Percentiles rank a stretch among this genome's conserved stretches.
Conservation (phyloP, 1,140 invertebrate species). For the Drosophila tropicalis region DNA sequence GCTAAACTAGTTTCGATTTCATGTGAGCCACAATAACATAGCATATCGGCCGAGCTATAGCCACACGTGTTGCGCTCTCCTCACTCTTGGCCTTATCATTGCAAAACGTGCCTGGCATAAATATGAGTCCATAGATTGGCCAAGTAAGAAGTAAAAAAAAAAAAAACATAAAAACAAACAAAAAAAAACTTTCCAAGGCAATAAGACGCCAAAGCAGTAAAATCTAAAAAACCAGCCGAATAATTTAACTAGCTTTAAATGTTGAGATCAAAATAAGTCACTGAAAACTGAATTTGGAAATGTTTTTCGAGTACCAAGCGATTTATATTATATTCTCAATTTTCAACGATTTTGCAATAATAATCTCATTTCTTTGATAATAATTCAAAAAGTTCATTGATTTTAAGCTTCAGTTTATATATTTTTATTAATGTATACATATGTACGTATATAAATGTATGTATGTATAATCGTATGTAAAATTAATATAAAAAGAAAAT, state of each 20-base stretch:
- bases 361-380: no score
- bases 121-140: conserved; percentile 2
- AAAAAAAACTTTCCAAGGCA: conserved; percentile 8
- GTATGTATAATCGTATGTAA: no score
- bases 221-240: background rate
- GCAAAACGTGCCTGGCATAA: conserved; percentile 17
- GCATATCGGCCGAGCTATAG: conserved; percentile 37
- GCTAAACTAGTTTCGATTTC: conserved; percentile 62
- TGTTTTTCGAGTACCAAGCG: no score
- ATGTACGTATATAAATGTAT: no score
- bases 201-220: background rate
- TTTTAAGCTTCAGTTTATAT: no score
- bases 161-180: background rate
- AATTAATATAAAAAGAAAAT: no score
- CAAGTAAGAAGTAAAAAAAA: conserved; percentile 8
- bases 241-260: background rate
- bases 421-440: no score
- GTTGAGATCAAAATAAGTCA: background rate
- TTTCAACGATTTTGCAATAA: no score
- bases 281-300: background rate
- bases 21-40: conserved; percentile 27
- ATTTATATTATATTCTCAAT: no score
- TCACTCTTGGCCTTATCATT: conserved; percentile 24
- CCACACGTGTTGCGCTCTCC: conserved; percentile 58
- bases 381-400: no score